These are phyloP conservation scores for Tachycineta bicolor DNA, from an alignment of 2,113 vertebrate genomes.

Conservation along the genomic window DNA sequence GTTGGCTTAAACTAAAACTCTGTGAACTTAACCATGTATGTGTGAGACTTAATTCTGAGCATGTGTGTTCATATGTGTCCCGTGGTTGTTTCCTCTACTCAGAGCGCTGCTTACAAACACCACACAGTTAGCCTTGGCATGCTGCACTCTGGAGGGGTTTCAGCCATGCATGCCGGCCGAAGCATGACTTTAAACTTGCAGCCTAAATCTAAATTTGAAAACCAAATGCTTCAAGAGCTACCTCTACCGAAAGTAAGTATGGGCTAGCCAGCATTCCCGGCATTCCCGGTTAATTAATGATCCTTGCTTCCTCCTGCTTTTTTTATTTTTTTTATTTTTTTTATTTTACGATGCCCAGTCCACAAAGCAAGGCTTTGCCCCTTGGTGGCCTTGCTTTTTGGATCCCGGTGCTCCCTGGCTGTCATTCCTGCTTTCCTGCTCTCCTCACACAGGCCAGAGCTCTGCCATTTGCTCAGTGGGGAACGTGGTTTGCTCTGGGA, in stretches of 20 bases:
- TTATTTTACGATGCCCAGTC: neutral
- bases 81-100: conserved; percentile 99
- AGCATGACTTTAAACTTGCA: conserved; percentile 99
- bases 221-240: conserved; percentile 94
- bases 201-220: conserved; percentile 99
- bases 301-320: conserved; percentile 68
- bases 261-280: conserved; percentile 69
- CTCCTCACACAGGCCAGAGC: neutral
- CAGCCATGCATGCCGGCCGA: conserved; percentile 94
- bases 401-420: conserved; percentile 57
- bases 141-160: conserved; percentile 97
- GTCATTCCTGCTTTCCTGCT: conserved; percentile 62
- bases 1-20: conserved; percentile 87
- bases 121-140: conserved; percentile 99
- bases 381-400: conserved; percentile 64
- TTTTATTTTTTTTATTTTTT: too few relatives aligned
- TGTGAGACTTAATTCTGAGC: conserved; percentile 77
- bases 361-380: conserved; percentile 37
- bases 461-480: neutral
- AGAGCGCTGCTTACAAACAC: conserved; percentile 99
- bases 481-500: neutral
- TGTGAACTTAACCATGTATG: conserved; percentile 86
- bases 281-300: conserved; percentile 53
- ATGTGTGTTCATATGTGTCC: conserved; percentile 91
- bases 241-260: conserved; percentile 87